phyloP scores from a whole-genome alignment of 2,888 invertebrate genomes.

The Pristionchus maxplancki region DNA sequence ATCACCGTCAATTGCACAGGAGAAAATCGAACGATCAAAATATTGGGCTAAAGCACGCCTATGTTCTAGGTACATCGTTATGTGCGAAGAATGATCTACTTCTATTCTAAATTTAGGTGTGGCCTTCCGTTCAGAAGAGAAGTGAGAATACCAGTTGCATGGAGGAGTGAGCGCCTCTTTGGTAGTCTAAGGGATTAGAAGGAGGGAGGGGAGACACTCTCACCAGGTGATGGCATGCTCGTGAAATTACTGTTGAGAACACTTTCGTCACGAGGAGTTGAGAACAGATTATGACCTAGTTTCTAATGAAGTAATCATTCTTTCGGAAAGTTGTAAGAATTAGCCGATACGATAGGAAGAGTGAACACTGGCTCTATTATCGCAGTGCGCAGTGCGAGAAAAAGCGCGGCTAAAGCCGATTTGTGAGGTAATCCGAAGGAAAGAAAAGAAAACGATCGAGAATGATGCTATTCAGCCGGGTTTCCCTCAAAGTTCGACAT shows the following conservation, averaged over 20 bases:
- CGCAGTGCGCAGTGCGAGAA: not conserved
- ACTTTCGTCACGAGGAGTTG: not conserved
- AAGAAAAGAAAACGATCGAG: slow-evolving; percentile 29
- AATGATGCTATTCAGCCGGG: not conserved
- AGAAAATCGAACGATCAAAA: not conserved
- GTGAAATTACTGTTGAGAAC: not conserved
- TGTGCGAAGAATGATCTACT: not conserved
- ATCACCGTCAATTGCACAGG: not conserved
- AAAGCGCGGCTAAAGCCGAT: slow-evolving; percentile 28
- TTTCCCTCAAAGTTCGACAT: not conserved
- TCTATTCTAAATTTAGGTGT: not conserved
- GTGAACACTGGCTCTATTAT: not conserved
- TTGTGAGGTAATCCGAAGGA: slow-evolving; percentile 9
- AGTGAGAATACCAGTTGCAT: slow-evolving; percentile 18
- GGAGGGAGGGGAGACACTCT: not conserved
- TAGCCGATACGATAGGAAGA: not conserved
- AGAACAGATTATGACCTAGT: not conserved
- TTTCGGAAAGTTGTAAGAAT: too few relatives aligned
- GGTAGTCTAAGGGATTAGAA: slow-evolving; percentile 32
- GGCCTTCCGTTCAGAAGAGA: not conserved
- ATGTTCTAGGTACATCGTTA: not conserved
- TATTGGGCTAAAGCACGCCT: not conserved
- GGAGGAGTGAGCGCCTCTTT: not conserved
- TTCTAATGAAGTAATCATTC: not conserved
- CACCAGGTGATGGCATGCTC: not conserved